Conservation (phyloP, 2,797 vertebrate species). For the Odontamblyopus lacepedii region DNA sequence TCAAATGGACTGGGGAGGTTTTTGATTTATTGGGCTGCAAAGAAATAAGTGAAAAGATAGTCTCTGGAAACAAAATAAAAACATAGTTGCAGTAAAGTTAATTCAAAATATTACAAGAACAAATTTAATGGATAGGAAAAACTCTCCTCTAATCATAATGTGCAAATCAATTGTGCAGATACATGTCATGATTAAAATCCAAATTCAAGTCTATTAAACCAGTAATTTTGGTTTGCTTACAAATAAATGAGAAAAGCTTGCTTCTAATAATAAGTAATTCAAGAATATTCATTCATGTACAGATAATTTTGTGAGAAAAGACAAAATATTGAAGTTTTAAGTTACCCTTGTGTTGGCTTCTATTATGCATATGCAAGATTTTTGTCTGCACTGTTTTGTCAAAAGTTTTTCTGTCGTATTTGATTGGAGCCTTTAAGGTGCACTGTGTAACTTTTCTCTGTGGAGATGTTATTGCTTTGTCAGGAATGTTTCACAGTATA, state of each 20-base stretch:
- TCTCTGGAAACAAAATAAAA: not conserved
- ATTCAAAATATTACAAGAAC: too few relatives aligned
- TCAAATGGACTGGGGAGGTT: conserved; percentile 41
- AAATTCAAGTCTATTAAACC: not conserved
- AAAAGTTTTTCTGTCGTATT: too few relatives aligned
- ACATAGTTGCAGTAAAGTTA: not conserved
- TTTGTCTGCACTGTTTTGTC: too few relatives aligned
- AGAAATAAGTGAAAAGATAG: not conserved
- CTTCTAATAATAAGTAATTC: not conserved
- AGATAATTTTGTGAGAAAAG: not conserved
- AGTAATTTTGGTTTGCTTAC: too few relatives aligned
- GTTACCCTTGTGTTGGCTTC: not conserved
- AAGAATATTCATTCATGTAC: not conserved
- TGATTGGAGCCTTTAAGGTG: too few relatives aligned
- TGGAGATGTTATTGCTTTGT: too few relatives aligned
- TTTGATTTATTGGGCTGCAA: conserved; percentile 45
- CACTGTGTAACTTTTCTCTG: too few relatives aligned
- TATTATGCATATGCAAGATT: not conserved
- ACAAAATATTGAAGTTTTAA: not conserved
- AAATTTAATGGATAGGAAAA: too few relatives aligned
- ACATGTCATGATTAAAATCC: not conserved
- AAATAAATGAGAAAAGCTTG: not conserved
- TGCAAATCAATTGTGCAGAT: too few relatives aligned
- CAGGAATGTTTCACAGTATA: too few relatives aligned
- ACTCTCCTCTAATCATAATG: too few relatives aligned